A percentile compares a stretch with the other conserved stretches of the same genome.
These are phyloP conservation scores for Thymelicus acteon DNA, from an alignment of 2,888 invertebrate genomes.

Conservation along the genomic window DNA sequence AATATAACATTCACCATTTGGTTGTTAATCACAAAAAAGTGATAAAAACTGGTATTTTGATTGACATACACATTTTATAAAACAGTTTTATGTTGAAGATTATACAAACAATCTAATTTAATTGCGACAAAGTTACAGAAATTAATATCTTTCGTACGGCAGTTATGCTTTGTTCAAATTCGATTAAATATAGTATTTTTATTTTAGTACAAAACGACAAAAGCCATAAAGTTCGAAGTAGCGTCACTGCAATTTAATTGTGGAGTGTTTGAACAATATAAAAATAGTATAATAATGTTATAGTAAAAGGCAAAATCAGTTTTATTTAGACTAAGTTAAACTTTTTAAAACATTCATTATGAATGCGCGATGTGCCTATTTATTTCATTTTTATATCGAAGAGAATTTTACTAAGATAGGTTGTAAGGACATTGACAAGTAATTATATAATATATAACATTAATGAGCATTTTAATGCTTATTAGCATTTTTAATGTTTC, in stretches of 20 bases:
- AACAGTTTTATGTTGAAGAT: too few species aligned
- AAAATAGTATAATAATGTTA: conserved; percentile 48
- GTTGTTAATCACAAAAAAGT: too few species aligned
- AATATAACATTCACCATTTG: too few species aligned
- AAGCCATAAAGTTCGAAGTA: conserved; percentile 68
- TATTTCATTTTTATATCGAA: conserved; percentile 75
- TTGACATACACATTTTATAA: too few species aligned
- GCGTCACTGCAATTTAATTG: conserved; percentile 76
- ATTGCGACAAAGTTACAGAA: not conserved
- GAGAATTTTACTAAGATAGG: conserved; percentile 69
- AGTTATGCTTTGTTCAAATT: conserved; percentile 18
- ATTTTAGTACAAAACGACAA: conserved; percentile 71
- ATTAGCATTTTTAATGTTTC: conserved; percentile 54
- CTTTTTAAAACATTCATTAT: conserved; percentile 65
- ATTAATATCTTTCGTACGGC: not conserved
- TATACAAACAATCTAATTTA: not conserved
- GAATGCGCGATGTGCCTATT: conserved; percentile 81
- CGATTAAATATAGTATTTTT: conserved; percentile 27
- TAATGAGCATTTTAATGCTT: conserved; percentile 13
- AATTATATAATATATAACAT: conserved; percentile 52
- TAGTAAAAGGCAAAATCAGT: conserved; percentile 66
- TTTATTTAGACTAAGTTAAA: conserved; percentile 63
- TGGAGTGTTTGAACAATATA: conserved; percentile 60
- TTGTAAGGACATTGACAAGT: conserved; percentile 65
- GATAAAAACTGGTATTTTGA: too few species aligned